Evolutionary conservation across 2,888 invertebrate species (phyloP).

Genomic region (Tholera decimalis): DNA sequence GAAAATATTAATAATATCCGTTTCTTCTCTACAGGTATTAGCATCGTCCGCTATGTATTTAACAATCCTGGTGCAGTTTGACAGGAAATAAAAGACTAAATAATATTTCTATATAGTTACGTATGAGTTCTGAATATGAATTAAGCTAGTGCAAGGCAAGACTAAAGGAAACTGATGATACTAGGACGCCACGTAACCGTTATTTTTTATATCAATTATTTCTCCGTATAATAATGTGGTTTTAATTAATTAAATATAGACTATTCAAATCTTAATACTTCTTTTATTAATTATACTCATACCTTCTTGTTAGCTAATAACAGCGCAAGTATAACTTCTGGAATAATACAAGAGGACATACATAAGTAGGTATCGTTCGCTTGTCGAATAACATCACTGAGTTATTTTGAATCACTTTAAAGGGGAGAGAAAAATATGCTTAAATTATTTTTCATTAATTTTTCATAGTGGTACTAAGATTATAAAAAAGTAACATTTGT

Average conservation of each 20-base stretch:
- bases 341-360: too few relatives aligned
- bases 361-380: too few relatives aligned
- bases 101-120: too few relatives aligned
- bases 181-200: background rate
- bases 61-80: constrained; percentile 84
- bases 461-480: too few relatives aligned
- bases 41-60: constrained; percentile 84
- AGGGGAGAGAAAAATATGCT: too few relatives aligned
- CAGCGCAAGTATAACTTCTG: background rate
- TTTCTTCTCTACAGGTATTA: constrained; percentile 77
- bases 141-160: background rate
- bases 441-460: too few relatives aligned
- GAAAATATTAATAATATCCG: background rate
- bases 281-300: background rate
- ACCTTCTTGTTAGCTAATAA: background rate
- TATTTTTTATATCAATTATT: background rate
- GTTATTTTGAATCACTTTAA: too few relatives aligned
- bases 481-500: too few relatives aligned
- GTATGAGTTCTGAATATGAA: too few relatives aligned
- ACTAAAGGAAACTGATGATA: background rate
- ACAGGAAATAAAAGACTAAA: constrained; percentile 63
- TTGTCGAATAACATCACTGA: too few relatives aligned
- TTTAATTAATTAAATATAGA: constrained; percentile 3
- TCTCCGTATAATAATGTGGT: background rate
- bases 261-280: background rate